Conservation (phyloP, 2,888 invertebrate genomes). For the Dromius quadrimaculatus region DNA sequence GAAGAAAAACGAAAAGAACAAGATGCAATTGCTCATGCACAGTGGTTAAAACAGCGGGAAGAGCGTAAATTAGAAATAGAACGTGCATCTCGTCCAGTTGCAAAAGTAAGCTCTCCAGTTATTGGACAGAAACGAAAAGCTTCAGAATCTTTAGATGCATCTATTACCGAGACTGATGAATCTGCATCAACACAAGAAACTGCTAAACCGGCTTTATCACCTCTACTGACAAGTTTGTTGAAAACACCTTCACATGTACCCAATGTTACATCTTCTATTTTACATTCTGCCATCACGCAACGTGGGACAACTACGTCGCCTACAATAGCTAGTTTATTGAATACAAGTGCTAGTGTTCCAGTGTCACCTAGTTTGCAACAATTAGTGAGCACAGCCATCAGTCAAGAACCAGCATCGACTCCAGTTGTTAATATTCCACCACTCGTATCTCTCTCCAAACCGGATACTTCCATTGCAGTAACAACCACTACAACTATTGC, state of each 20-base stretch:
- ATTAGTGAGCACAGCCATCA: slow-evolving; percentile 67
- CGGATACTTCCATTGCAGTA: background rate
- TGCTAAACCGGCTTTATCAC: slow-evolving; percentile 73
- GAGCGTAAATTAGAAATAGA: slow-evolving; percentile 74
- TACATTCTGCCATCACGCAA: slow-evolving; percentile 65
- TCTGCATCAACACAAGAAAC: slow-evolving; percentile 57
- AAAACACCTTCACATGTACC: slow-evolving; percentile 76
- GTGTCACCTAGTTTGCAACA: slow-evolving; percentile 68
- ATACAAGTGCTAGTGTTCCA: slow-evolving; percentile 62
- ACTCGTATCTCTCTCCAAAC: slow-evolving; percentile 1
- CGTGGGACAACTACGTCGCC: slow-evolving; percentile 64
- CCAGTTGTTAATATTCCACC: slow-evolving; percentile 35
- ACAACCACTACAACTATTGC: background rate
- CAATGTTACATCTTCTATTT: slow-evolving; percentile 65
- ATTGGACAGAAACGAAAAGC: slow-evolving; percentile 63
- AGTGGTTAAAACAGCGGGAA: slow-evolving; percentile 77
- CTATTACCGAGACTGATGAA: slow-evolving; percentile 60
- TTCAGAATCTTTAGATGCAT: slow-evolving; percentile 60
- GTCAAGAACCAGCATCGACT: slow-evolving; percentile 59
- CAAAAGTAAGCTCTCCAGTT: slow-evolving; percentile 53
- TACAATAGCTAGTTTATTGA: slow-evolving; percentile 71
- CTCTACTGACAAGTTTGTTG: slow-evolving; percentile 84
- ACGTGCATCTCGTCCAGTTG: slow-evolving; percentile 71
- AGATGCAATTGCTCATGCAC: slow-evolving; percentile 73
- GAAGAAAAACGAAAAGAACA: slow-evolving; percentile 78